Conservation (phyloP, 2,113 vertebrate genomes). For the Myotis yumanensis region DNA sequence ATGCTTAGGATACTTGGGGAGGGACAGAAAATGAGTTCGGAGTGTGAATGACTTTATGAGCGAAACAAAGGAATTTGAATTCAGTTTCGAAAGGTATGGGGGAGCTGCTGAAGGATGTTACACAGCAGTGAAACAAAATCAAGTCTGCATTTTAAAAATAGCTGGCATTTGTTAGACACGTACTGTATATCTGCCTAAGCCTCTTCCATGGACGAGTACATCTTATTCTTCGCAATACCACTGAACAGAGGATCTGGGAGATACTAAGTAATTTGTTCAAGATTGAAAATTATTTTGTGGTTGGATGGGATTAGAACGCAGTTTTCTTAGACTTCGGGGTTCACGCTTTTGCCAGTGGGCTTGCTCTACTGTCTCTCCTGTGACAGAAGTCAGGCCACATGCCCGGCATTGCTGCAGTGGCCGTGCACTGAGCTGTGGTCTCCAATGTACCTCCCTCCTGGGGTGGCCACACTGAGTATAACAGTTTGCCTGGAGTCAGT, state of each 20-base stretch:
- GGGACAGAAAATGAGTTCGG: neutral
- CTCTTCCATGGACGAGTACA: neutral
- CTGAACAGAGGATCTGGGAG: neutral
- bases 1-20: neutral
- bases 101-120: neutral
- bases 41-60: neutral
- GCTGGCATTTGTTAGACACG: neutral
- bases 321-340: neutral
- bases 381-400: neutral
- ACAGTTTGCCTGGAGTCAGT: neutral
- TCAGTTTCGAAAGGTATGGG: neutral
- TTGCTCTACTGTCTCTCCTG: neutral
- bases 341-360: neutral
- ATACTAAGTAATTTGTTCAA: neutral
- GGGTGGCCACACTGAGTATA: neutral
- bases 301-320: neutral
- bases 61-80: neutral
- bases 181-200: neutral
- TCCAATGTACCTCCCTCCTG: neutral
- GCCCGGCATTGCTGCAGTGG: neutral
- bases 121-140: neutral
- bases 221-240: neutral
- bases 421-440: neutral
- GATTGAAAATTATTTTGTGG: neutral
- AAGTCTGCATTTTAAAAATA: slow-evolving; percentile 8